A percentile compares a stretch with the other conserved stretches of the same genome.
Evolutionary conservation across 1,140 invertebrate species (phyloP).

Genomic region (Andrena cerasifolii): DNA sequence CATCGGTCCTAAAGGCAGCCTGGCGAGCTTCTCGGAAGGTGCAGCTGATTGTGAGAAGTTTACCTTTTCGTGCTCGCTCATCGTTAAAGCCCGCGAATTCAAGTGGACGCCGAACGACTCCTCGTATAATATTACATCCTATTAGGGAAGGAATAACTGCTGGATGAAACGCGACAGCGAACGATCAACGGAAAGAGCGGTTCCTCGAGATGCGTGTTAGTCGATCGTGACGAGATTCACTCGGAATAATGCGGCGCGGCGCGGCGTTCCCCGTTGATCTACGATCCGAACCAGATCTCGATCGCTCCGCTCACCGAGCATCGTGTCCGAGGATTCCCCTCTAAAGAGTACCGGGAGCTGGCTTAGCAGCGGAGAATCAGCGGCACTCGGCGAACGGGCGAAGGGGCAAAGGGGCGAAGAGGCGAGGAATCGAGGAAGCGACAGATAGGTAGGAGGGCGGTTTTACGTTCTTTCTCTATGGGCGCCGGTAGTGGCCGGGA

Average conservation of each 20-base stretch:
- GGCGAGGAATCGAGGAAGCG: not conserved
- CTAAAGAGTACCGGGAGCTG: not conserved
- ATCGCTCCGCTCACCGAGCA: slow-evolving; percentile 9
- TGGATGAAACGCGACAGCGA: slow-evolving; percentile 78
- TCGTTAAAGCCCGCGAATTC: slow-evolving; percentile 79
- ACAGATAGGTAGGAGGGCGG: slow-evolving; percentile 18
- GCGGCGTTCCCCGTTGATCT: slow-evolving; percentile 37
- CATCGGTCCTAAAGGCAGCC: slow-evolving; percentile 10
- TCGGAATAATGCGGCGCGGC: slow-evolving; percentile 37
- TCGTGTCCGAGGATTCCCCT: not conserved
- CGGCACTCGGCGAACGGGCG: too few species aligned
- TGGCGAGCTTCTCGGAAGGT: not conserved
- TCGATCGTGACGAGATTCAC: slow-evolving; percentile 64
- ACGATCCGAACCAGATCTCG: slow-evolving; percentile 23
- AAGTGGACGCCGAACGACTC: slow-evolving; percentile 74
- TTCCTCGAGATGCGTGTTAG: slow-evolving; percentile 70
- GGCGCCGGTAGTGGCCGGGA: slow-evolving; percentile 20
- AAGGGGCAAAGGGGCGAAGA: not conserved
- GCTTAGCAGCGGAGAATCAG: too few species aligned
- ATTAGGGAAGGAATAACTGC: slow-evolving; percentile 79
- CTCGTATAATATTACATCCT: slow-evolving; percentile 81
- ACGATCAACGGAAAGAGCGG: slow-evolving; percentile 73
- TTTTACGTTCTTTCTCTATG: slow-evolving; percentile 29
- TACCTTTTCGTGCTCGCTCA: slow-evolving; percentile 76
- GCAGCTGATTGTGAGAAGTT: not conserved